phyloP scores from a whole-genome alignment of 2,888 invertebrate genomes.

The Noctua pronuba region DNA sequence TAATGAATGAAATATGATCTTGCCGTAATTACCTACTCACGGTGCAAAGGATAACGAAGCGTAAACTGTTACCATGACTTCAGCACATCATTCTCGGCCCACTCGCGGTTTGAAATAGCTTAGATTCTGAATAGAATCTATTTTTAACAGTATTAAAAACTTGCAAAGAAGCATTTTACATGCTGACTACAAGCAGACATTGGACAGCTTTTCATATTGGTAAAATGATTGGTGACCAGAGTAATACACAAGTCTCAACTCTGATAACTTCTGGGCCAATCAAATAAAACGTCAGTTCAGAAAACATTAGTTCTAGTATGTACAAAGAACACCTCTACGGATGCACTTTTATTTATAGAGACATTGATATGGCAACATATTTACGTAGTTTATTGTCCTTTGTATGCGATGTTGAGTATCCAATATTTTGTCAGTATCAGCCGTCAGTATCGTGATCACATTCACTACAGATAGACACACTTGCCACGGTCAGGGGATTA shows the following conservation, averaged over 20 bases:
- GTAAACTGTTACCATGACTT: neutral
- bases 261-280: neutral
- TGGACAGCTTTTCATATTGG: neutral
- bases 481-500: slow-evolving; percentile 19
- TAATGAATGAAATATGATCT: neutral
- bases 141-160: neutral
- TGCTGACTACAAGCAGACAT: neutral
- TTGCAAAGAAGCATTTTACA: neutral
- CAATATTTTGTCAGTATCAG: slow-evolving; percentile 12
- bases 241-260: neutral
- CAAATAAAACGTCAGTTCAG: neutral
- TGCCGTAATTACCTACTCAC: neutral
- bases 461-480: slow-evolving; percentile 8
- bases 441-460: slow-evolving; percentile 19
- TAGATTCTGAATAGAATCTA: too few species aligned
- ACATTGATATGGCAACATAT: neutral
- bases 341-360: neutral
- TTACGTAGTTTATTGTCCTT: neutral
- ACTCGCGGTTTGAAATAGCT: neutral
- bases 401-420: neutral
- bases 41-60: neutral
- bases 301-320: neutral
- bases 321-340: neutral
- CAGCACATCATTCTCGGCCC: neutral
- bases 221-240: neutral